A percentile compares a stretch with the other conserved stretches of the same genome.
These are phyloP conservation scores for Heptranchias perlo DNA, from an alignment of 2,113 vertebrate species.

Conservation along the genomic window DNA sequence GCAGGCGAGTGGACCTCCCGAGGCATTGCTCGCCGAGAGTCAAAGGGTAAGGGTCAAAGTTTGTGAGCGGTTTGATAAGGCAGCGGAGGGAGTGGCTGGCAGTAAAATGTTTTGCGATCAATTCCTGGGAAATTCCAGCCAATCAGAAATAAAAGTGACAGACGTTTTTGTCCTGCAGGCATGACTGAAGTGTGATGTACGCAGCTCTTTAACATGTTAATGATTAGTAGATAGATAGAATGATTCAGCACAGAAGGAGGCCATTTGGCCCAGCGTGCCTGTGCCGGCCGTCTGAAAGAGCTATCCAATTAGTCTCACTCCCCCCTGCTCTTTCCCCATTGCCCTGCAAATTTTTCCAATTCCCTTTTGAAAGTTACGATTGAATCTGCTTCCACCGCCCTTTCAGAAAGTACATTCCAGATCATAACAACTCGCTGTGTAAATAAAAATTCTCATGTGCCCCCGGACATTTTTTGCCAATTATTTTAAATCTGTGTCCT, in stretches of 20 bases:
- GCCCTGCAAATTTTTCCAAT: not conserved
- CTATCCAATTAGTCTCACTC: not conserved
- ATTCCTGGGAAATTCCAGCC: too few species aligned
- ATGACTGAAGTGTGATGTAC: too few species aligned
- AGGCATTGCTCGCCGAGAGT: too few species aligned
- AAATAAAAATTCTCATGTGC: too few species aligned
- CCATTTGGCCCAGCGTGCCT: not conserved
- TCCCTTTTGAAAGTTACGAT: not conserved
- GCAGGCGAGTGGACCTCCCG: too few species aligned
- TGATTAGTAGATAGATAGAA: not conserved
- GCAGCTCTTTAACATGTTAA: too few species aligned
- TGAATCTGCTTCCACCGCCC: not conserved
- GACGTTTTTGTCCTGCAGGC: too few species aligned
- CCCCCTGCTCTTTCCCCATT: not conserved
- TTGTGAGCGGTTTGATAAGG: too few species aligned
- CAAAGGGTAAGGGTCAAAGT: too few species aligned
- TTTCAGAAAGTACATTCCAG: not conserved
- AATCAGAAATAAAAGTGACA: too few species aligned
- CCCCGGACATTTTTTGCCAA: not conserved
- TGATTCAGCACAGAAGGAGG: not conserved
- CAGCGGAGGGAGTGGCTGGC: too few species aligned
- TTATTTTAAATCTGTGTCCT: not conserved
- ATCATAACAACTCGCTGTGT: not conserved
- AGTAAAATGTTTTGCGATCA: too few species aligned
- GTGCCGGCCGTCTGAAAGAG: not conserved